Percentiles rank a stretch among this genome's conserved stretches.
Evolutionary conservation across 2,113 vertebrate species (phyloP).

Genomic region (Amazona guildingii): DNA sequence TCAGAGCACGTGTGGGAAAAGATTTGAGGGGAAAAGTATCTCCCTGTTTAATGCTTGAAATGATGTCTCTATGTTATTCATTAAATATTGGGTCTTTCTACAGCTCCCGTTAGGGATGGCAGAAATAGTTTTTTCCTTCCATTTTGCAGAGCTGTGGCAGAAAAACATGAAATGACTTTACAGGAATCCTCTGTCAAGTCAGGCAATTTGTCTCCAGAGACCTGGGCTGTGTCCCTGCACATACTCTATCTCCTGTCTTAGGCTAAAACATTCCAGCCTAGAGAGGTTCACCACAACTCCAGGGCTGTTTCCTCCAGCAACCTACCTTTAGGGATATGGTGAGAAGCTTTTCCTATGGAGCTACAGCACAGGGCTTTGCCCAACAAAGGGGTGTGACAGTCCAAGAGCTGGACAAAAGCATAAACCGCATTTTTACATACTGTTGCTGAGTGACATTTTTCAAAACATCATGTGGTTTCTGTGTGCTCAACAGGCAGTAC

Average conservation of each 20-base stretch:
- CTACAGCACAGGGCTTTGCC: neutral
- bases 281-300: neutral
- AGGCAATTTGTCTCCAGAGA: neutral
- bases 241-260: neutral
- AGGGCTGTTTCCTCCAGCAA: neutral
- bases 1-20: neutral
- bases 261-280: neutral
- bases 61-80: neutral
- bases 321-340: accelerated
- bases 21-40: neutral
- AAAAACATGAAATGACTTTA: neutral
- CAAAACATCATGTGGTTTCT: neutral
- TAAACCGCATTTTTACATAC: neutral
- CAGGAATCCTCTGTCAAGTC: neutral
- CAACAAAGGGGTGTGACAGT: neutral
- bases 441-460: neutral
- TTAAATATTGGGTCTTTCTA: neutral
- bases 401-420: neutral
- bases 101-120: neutral
- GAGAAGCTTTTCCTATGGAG: neutral
- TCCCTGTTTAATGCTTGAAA: neutral
- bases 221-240: neutral
- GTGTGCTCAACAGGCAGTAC: neutral
- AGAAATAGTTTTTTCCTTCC: neutral
- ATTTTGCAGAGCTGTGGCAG: neutral